Evolutionary conservation across 2,888 invertebrate species (phyloP).

Genomic region (Lasioglossum lativentre): DNA sequence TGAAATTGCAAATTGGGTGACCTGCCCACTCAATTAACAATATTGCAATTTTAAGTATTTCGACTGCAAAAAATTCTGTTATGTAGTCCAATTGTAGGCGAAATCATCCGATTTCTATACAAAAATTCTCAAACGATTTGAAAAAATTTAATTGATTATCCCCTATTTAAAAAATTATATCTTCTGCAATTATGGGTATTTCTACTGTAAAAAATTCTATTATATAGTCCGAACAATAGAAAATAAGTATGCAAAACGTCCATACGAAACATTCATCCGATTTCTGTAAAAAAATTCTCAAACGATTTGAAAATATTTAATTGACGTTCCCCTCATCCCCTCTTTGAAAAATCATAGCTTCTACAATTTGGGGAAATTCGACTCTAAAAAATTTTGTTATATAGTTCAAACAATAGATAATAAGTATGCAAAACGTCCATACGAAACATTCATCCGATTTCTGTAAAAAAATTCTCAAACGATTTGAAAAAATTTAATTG

Average conservation of each 20-base stretch:
- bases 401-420: background rate
- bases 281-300: background rate
- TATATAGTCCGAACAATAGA: background rate
- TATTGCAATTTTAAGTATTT: background rate
- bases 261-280: background rate
- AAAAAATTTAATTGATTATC: no score
- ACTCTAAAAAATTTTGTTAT: background rate
- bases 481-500: no score
- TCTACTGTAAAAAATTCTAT: background rate
- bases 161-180: no score
- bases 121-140: no score
- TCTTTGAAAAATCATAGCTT: no score
- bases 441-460: background rate
- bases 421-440: background rate
- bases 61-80: background rate
- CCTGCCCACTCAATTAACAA: background rate
- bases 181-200: no score
- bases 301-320: no score
- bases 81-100: no score
- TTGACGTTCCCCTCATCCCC: no score
- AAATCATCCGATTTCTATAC: no score
- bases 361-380: no score
- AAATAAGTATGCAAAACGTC: background rate
- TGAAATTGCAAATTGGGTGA: background rate
- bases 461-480: background rate